Conservation (phyloP, 64 coral and sea anemone genomes). For the Montipora capricornis region DNA sequence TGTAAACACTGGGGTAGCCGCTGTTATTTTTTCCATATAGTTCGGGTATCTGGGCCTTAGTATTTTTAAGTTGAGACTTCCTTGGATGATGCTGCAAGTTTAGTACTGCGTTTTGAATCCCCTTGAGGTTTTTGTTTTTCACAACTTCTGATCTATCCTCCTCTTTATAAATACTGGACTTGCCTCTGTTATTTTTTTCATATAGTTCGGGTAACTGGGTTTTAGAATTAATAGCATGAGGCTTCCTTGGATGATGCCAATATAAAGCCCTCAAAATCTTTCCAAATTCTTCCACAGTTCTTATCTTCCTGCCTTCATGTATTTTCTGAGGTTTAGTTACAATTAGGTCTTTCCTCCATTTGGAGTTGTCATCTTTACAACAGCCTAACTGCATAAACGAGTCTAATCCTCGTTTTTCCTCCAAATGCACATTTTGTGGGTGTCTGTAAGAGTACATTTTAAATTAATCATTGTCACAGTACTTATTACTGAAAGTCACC, state of each 20-base stretch:
- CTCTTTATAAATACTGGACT: background rate
- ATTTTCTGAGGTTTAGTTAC: constrained; percentile 1
- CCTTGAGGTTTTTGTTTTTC: constrained; percentile 26
- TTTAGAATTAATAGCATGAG: constrained; percentile 4
- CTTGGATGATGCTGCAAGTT: background rate
- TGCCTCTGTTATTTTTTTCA: background rate
- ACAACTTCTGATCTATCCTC: background rate
- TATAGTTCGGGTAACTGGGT: background rate
- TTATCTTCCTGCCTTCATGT: background rate
- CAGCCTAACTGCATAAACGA: background rate
- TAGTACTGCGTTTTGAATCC: constrained; percentile 13
- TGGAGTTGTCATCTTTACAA: background rate
- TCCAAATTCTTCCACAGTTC: constrained; percentile 4
- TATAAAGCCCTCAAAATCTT: constrained; percentile 22
- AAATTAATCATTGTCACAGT: too few species aligned
- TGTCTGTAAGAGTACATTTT: too few species aligned
- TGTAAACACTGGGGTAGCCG: background rate
- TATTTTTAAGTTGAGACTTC: background rate
- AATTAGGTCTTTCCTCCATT: background rate
- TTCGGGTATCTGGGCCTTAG: background rate
- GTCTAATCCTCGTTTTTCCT: background rate
- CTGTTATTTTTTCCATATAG: background rate
- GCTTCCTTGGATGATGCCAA: background rate
- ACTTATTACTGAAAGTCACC: too few species aligned
- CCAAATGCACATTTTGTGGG: background rate